Percentiles rank a stretch among this genome's conserved stretches.
Evolutionary conservation across 2,113 vertebrate species (phyloP).

Genomic region (Vidua chalybeata): DNA sequence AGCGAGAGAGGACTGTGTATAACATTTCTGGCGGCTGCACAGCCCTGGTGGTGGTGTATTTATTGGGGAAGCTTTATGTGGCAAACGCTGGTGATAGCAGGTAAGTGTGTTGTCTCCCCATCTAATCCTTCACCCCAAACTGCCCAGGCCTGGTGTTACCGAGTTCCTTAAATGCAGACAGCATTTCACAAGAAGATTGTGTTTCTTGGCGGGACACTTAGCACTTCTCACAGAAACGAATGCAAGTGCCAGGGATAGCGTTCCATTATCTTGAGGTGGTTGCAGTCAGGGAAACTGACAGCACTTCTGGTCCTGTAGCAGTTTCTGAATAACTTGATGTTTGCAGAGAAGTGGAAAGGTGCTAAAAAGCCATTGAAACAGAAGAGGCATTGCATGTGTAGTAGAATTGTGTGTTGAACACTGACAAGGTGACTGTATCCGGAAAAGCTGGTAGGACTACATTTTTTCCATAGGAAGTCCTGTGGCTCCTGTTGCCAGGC

Average conservation of each 20-base stretch:
- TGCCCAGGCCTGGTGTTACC: not conserved
- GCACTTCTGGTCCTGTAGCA: not conserved
- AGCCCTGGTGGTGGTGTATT: slow-evolving; percentile 87
- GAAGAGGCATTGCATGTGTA: not conserved
- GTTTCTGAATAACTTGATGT: not conserved
- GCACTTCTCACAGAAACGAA: not conserved
- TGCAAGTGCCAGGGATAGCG: not conserved
- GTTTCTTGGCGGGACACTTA: not conserved
- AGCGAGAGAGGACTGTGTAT: slow-evolving; percentile 84
- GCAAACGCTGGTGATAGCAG: slow-evolving; percentile 97
- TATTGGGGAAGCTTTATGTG: slow-evolving; percentile 92
- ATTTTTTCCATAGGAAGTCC: not conserved
- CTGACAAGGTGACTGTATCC: not conserved
- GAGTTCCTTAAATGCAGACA: not conserved
- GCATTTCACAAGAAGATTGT: not conserved
- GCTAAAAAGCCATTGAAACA: not conserved
- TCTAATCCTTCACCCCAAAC: not conserved
- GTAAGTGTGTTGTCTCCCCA: slow-evolving; percentile 18
- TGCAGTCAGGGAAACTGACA: not conserved
- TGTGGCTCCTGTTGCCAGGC: not conserved
- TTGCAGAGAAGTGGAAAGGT: not conserved
- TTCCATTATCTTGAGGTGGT: not conserved
- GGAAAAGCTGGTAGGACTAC: not conserved
- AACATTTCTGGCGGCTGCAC: slow-evolving; percentile 93
- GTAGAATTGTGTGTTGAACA: not conserved